Base-by-base conservation (phyloP, 2,113 vertebrate genomes). In the Dromiciops gliroides region DNA sequence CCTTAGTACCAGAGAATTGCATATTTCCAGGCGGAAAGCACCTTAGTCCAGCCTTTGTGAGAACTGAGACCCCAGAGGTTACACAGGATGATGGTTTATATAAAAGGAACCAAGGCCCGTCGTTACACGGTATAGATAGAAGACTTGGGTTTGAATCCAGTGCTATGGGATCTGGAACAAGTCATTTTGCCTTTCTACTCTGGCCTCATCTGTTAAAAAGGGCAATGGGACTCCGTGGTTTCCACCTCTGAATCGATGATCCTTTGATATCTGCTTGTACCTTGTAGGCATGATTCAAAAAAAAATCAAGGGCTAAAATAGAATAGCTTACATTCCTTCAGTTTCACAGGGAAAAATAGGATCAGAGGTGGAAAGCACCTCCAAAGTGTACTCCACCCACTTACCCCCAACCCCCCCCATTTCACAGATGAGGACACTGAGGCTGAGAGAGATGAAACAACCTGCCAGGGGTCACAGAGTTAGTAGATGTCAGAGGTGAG, bases 151-250 rank as follows among this genome's bases (percentile, higher is more conserved):
- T 23, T 2, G 23, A 90, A 24, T 14, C 19, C 47, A 23, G 16
- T 47, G 44, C 48, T 26, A 22, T 0, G 26, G 24, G 0, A 14
- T 26, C n/a, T 50, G 0, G 2, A 0, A 31, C 23, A 7, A 25
- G 28, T 48, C 37, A 1, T 75, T n/a, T n/a, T 75, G 37, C 37
- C 6, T 16, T n/a, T 75, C 12, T 6, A 14, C 14, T 75, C 14
- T n/a, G 60, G 37, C 37, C 5, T 75, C 60, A 75, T 75, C 37
- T n/a, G 14, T 19, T 10, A 56, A 56, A 37, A 44, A 44, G 6
- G n/a, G 67, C 37, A 83, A n/a, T n/a, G 1, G 37, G 16, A 83
- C 16, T 14, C 37, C 16, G 22, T 83, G 14, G n/a, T 83, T 44
- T 83, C 67, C 6, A 44, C 6, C 19, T 83, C 67, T 22, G 23